Base-by-base conservation (phyloP, 2,113 vertebrate genomes). In the Arvicanthis niloticus region DNA sequence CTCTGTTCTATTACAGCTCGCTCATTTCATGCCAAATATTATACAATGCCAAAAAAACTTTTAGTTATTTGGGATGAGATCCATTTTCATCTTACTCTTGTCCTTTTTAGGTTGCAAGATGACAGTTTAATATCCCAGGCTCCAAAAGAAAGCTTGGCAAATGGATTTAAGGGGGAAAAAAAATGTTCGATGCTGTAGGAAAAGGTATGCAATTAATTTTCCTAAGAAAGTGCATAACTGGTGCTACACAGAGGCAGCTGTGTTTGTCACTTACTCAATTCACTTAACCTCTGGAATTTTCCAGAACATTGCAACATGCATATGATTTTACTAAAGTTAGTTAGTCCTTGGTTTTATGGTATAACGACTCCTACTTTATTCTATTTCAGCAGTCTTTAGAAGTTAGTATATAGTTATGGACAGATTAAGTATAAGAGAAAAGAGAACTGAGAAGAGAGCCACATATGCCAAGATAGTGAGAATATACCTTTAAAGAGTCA, bases 1-100 rank as follows among this genome's bases (percentile, higher is more conserved):
- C 85, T 97, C 85, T 97, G 96, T 95, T 97, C 92, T 85, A 95
- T 92, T 97, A 76, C 89, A 97, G 95, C 89, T 94, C 91, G 93
- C 97, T 96, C 91, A 91, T 93, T 98, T 93, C 73, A 75, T 91
- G 96, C 65, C 93, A 96, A 98, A 98, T 97, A 97, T 97, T 97
- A 98, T 97, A 97, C 96, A 98, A 95, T 96, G 96, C 97, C 96
- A 97, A 96, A 97, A 98, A 97, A 90, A 96, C 96, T 97, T 97
- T 97, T 94, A 98, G 95, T 88, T 97, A 85, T 98, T 97, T 98
- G 97, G 96, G 85, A 97, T 91, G 68, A 67, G 89, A 96, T 94
- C 93, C 94, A 97, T 98, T 97, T 98, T 97, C 96, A 92, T 96
- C 97, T 97, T 92, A 92, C 26, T 95, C 95, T 97, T 97, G 88